Evolutionary conservation across 2,888 invertebrate species (phyloP).

Genomic region (Leptinotarsa haldemani): DNA sequence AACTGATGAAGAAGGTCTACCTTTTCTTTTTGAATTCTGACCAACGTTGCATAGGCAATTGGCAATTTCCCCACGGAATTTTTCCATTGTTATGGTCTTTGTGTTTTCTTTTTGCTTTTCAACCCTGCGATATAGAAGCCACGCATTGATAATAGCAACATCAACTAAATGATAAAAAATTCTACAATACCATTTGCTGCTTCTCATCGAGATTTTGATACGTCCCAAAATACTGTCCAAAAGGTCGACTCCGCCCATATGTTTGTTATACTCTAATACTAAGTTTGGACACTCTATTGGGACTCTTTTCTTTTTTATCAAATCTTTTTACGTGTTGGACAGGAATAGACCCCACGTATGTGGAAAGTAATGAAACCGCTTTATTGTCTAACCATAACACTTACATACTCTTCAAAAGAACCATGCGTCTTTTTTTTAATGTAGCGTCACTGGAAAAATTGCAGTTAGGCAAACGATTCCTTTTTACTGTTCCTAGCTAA

Average conservation of each 20-base stretch:
- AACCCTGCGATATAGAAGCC: background rate
- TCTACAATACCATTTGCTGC: background rate
- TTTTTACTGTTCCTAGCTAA: background rate
- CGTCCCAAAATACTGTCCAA: background rate
- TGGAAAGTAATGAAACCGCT: conserved; percentile 12
- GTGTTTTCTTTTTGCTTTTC: background rate
- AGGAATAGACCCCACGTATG: conserved; percentile 15
- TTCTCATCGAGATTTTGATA: background rate
- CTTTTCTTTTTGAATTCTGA: too few species aligned
- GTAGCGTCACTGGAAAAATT: conserved; percentile 15
- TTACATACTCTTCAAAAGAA: conserved; percentile 20
- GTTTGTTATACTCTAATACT: background rate
- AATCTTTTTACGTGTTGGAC: conserved; percentile 15
- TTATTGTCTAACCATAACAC: conserved; percentile 16
- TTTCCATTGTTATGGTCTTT: too few species aligned
- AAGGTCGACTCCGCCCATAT: background rate
- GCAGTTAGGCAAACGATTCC: background rate
- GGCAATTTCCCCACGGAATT: too few species aligned
- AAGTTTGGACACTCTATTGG: conserved; percentile 1
- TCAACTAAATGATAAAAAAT: background rate
- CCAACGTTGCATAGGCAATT: too few species aligned
- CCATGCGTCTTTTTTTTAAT: conserved; percentile 20
- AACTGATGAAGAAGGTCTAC: too few species aligned
- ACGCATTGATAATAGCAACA: background rate
- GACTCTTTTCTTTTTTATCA: conserved; percentile 15